These are phyloP conservation scores for Dendroctonus ponderosae DNA, from an alignment of 1,140 invertebrate genomes.

Conservation along the genomic window DNA sequence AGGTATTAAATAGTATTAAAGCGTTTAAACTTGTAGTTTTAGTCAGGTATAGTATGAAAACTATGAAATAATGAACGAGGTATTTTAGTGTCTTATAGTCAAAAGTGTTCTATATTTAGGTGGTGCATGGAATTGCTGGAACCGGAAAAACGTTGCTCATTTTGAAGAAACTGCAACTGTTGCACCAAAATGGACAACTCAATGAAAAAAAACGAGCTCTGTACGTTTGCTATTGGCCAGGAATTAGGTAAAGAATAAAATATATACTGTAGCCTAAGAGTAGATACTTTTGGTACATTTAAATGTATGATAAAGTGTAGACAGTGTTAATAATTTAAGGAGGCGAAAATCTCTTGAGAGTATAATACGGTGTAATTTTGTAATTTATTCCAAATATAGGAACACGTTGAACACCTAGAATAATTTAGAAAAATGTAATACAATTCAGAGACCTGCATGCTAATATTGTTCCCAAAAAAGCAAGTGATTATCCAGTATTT, in stretches of 20 bases:
- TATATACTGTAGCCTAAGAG: too few species aligned
- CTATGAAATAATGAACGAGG: neutral
- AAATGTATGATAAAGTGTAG: too few species aligned
- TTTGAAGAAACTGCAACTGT: conserved; percentile 46
- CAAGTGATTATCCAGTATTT: too few species aligned
- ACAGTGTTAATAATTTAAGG: too few species aligned
- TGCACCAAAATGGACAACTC: conserved; percentile 42
- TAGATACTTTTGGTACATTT: too few species aligned
- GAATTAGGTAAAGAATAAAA: conserved; percentile 42
- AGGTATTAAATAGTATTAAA: neutral
- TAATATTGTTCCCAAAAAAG: too few species aligned
- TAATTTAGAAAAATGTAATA: too few species aligned
- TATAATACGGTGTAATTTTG: too few species aligned
- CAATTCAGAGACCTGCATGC: too few species aligned
- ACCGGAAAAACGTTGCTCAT: conserved; percentile 50
- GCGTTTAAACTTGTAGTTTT: neutral
- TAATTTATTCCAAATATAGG: too few species aligned
- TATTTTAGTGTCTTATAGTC: neutral
- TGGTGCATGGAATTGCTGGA: conserved; percentile 50
- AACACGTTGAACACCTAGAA: too few species aligned
- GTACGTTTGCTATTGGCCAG: conserved; percentile 51
- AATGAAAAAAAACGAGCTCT: conserved; percentile 46
- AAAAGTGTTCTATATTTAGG: conserved; percentile 13
- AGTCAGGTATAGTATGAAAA: neutral
- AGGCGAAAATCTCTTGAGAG: too few species aligned